A percentile compares a stretch with the other conserved stretches of the same genome.
phyloP scores from a whole-genome alignment of 1,140 invertebrate species.

The Brachionus calyciflorus region DNA sequence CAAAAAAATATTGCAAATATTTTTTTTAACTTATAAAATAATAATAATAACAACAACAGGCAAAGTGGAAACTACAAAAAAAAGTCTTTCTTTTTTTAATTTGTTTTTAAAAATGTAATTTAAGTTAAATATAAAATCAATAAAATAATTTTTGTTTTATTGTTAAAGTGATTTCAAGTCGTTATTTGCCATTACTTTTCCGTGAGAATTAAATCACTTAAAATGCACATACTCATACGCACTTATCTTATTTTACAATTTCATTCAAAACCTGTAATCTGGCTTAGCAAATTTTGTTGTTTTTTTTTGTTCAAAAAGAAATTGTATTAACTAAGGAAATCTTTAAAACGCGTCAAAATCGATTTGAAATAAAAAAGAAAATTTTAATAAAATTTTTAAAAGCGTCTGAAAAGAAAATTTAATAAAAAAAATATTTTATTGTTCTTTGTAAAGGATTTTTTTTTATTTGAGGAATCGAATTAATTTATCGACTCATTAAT shows the following conservation, averaged over 20 bases:
- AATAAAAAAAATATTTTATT: not conserved
- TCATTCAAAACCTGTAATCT: not conserved
- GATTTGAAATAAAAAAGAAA: not conserved
- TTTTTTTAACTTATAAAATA: too few relatives aligned
- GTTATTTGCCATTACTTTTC: constrained; percentile 15
- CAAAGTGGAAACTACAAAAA: constrained; percentile 7
- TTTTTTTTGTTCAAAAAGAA: too few relatives aligned
- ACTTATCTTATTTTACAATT: not conserved
- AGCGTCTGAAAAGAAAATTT: constrained; percentile 1
- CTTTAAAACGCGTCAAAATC: constrained; percentile 29
- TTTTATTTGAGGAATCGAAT: constrained; percentile 1
- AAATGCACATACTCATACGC: not conserved
- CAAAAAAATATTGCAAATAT: constrained; percentile 16
- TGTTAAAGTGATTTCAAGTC: not conserved
- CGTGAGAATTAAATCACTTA: not conserved
- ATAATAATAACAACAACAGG: not conserved
- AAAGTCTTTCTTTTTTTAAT: not conserved
- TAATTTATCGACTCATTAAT: constrained; percentile 40
- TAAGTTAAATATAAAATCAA: constrained; percentile 32
- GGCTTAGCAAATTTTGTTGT: too few relatives aligned
- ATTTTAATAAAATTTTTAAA: not conserved
- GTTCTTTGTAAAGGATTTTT: not conserved
- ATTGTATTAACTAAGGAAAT: constrained; percentile 16
- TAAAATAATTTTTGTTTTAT: constrained; percentile 12
- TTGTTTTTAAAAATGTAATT: constrained; percentile 18